These are phyloP conservation scores for Neogobius melanostomus DNA, from an alignment of 2,113 vertebrate genomes.

Conservation along the genomic window DNA sequence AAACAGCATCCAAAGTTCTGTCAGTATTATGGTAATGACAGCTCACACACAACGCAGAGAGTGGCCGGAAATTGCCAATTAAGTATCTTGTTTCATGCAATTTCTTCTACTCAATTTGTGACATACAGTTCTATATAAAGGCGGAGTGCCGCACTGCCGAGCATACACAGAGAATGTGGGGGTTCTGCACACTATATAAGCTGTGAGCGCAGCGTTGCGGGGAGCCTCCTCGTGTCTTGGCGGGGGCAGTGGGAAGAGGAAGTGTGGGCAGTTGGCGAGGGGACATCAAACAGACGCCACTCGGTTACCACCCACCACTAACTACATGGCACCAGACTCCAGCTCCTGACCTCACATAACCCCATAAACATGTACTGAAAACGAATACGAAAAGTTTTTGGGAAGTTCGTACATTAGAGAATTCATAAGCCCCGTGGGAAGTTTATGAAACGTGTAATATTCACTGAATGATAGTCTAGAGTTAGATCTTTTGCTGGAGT, in stretches of 20 bases:
- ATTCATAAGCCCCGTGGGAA: too few species aligned
- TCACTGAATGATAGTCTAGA: too few species aligned
- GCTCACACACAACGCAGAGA: too few species aligned
- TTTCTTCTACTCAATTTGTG: too few species aligned
- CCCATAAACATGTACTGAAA: not conserved
- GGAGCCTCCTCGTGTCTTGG: conserved; percentile 12
- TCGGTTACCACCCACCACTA: not conserved
- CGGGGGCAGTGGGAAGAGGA: conserved; percentile 21
- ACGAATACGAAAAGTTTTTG: not conserved
- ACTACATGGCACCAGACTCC: not conserved
- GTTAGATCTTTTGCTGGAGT: too few species aligned
- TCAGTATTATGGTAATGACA: too few species aligned
- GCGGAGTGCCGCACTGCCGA: not conserved
- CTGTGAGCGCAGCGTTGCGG: conserved; percentile 1
- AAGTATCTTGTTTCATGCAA: too few species aligned
- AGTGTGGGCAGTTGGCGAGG: conserved; percentile 13
- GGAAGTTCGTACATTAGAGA: too few species aligned
- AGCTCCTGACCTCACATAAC: not conserved
- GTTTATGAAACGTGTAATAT: too few species aligned
- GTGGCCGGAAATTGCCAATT: too few species aligned
- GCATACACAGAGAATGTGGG: not conserved
- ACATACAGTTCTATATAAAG: not conserved
- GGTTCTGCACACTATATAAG: not conserved
- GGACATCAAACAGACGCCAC: conserved; percentile 11
- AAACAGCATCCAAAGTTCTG: too few species aligned